Conservation (phyloP, 2,113 vertebrate species). For the Alligator sinensis region DNA sequence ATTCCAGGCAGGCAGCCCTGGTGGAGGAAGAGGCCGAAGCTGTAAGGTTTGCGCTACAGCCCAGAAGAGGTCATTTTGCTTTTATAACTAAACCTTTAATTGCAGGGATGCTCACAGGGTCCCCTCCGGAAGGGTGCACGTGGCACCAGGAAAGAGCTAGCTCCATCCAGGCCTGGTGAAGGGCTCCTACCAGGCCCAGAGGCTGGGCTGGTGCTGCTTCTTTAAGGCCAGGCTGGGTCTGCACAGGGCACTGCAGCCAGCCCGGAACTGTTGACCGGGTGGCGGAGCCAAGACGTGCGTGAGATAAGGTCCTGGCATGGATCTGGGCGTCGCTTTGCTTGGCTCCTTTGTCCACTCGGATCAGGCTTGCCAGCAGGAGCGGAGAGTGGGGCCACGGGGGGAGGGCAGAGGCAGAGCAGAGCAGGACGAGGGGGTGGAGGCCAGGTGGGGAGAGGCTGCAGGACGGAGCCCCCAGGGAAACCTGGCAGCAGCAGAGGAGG, state of each 20-base stretch:
- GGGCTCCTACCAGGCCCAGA: background rate
- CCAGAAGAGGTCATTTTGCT: background rate
- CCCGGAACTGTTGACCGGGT: background rate
- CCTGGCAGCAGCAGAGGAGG: background rate
- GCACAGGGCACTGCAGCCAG: background rate
- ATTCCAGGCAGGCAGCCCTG: background rate
- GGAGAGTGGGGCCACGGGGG: background rate
- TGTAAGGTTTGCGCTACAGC: background rate
- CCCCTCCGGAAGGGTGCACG: accelerated
- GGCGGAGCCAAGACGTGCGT: background rate
- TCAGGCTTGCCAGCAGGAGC: background rate
- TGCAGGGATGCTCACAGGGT: accelerated
- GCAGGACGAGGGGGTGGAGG: background rate
- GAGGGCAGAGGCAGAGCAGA: background rate
- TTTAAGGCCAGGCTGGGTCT: background rate
- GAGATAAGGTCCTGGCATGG: background rate
- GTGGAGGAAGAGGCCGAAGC: background rate
- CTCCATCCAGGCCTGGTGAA: background rate
- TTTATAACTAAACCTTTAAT: background rate
- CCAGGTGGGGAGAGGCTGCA: background rate
- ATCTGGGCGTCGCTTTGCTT: background rate
- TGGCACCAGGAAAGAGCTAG: background rate
- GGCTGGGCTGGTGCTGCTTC: background rate
- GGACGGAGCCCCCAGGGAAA: background rate
- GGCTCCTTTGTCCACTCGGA: background rate